Base-by-base conservation (phyloP, 2,797 vertebrate genomes). In the Brachyrhaphis roseni region DNA sequence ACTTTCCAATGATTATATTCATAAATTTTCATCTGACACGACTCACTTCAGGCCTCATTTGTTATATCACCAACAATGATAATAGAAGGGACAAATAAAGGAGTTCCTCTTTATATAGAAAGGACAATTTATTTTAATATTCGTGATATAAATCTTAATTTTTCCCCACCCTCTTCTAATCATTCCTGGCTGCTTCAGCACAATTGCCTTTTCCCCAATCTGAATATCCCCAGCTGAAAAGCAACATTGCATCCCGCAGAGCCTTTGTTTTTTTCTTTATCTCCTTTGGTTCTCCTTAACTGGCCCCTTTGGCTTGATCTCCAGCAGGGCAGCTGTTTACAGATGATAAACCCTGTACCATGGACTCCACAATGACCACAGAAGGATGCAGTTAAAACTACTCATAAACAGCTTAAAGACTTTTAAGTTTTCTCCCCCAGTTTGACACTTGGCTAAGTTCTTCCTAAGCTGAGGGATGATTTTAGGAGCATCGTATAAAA, bases 301-400 rank as follows among this genome's bases (percentile, higher is more conserved):
- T 43, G 66, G 20, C 72, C 72, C 6, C 49, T 36, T 39, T 46
- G 49, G 72, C 34, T 74, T 8, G 49, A n/a, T 55, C 72, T 74
- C 49, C 72, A 39, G 72, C 49, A 55, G 34, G 34, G 72, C 72
- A 55, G 49, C 72, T 74, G 49, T 55, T 74, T 55, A 26, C 72
- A 55, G 72, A 55, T 55, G 49, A 74, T 39, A 74, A 74, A 74
- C 47, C 49, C 49, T 26, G 72, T 13, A 55, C 20, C 11, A 39
- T 20, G 28, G 5, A 20, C 36, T 66, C 64, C 20, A 28, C 46
- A 49, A 12, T 31, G 47, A 73, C 46, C 72, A 51, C 20, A 39
- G 23, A 41, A 26, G 12, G 72, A 74, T n/a, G 31, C 49, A 74
- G 23, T 71, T 71, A 15, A 71, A 45, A 71, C 41, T 71, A n/a